Evolutionary conservation across 2,888 invertebrate species (phyloP), one percentile per base, ranked within the genome.

Genomic region (Merodon equestris): DNA sequence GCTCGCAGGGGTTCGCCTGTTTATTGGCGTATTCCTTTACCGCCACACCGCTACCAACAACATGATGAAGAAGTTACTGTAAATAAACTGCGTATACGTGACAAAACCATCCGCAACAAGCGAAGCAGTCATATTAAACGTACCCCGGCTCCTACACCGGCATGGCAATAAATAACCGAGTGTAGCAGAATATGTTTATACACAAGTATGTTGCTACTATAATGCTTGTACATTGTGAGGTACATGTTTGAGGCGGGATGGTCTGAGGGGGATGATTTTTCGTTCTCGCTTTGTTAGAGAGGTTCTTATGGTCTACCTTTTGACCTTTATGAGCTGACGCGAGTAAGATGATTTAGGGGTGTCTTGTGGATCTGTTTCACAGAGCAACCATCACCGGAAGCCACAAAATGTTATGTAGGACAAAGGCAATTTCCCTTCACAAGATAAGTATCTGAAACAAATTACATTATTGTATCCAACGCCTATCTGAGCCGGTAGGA

Each of bases 21-120:
- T 73, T 58, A 67, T 56, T 74, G 50, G 7, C 27, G 27, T 7
- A 27, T 27, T 27, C 53, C 44, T 48, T 57, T 67, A 50, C 27
- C 12, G 19, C 48, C 5, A 48, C 18, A 18, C 47, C 14, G 13
- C n/a, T 13, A 44, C 50, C 64, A 51, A 27, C 57, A 50, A 36
- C 15, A 67, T 36, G 67, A 60, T 60, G 54, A 56, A 67, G 67
- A 67, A 67, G 67, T 60, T 54, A 48, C 60, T 54, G 67, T 48
- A 54, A 66, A 67, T 19, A 73, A 73, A 73, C 60, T 60, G 67
- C 73, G n/a, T 48, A 53, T 54, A 73, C 73, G 73, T 73, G 73
- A 47, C 54, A 42, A 36, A 68, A 67, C 54, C 66, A 53, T 45
- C 58, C 67, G 12, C 36, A 18, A 14, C 38, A 53, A 51, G 40